phyloP scores from a whole-genome alignment of 2,888 invertebrate species.

The Oligia latruncula region DNA sequence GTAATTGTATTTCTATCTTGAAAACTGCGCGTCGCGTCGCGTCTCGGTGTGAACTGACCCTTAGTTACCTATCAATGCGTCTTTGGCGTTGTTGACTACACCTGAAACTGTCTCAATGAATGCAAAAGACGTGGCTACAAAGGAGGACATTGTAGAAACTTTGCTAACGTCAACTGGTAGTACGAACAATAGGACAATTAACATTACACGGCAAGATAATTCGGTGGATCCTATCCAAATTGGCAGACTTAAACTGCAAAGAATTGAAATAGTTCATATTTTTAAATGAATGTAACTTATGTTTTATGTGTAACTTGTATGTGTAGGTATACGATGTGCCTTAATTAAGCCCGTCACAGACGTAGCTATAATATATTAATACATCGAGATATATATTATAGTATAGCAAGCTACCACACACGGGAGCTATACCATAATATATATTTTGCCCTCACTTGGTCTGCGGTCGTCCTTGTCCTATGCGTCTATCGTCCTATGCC shows the following conservation, averaged over 20 bases:
- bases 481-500: too few species aligned
- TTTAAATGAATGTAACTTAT: neutral
- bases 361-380: too few species aligned
- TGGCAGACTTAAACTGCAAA: neutral
- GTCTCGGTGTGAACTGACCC: too few species aligned
- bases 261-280: neutral
- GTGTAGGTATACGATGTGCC: neutral
- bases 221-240: neutral
- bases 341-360: neutral
- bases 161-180: constrained; percentile 60
- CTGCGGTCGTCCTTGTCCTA: too few species aligned
- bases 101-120: constrained; percentile 67
- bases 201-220: neutral
- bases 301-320: neutral
- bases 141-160: constrained; percentile 68
- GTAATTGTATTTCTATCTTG: too few species aligned
- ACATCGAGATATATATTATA: too few species aligned
- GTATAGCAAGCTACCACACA: too few species aligned
- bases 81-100: constrained; percentile 70
- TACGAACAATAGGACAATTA: constrained; percentile 26
- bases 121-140: constrained; percentile 65
- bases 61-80: constrained; percentile 53
- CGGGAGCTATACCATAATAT: too few species aligned
- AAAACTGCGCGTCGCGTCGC: too few species aligned
- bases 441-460: too few species aligned